These are phyloP conservation scores for Cheilosia soror DNA, from an alignment of 2,888 invertebrate genomes.

Conservation along the genomic window DNA sequence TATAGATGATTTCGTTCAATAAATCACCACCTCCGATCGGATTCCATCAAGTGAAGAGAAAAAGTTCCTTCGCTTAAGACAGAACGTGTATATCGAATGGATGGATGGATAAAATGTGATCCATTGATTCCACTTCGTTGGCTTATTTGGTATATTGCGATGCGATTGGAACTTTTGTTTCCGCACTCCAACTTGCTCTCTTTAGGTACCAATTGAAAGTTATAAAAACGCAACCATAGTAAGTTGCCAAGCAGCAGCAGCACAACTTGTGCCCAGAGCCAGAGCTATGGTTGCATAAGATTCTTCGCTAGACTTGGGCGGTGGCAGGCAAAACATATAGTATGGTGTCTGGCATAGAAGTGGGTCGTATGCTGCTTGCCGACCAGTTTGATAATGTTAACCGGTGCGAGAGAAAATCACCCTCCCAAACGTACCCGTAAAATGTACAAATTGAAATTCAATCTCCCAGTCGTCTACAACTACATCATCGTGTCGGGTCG, in stretches of 20 bases:
- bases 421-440: background rate
- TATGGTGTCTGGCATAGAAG: background rate
- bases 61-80: slow-evolving; percentile 14
- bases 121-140: slow-evolving; percentile 57
- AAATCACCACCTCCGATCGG: slow-evolving; percentile 9
- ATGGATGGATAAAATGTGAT: slow-evolving; percentile 46
- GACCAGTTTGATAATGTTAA: slow-evolving; percentile 35
- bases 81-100: slow-evolving; percentile 39
- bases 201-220: slow-evolving; percentile 19
- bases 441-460: slow-evolving; percentile 28
- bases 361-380: background rate
- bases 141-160: slow-evolving; percentile 13
- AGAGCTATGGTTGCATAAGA: slow-evolving; percentile 41
- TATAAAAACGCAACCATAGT: slow-evolving; percentile 17
- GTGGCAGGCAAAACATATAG: too few relatives aligned
- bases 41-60: slow-evolving; percentile 19
- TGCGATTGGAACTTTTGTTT: slow-evolving; percentile 28
- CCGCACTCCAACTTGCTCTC: slow-evolving; percentile 25
- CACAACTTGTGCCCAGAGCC: slow-evolving; percentile 30
- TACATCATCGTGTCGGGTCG: slow-evolving; percentile 8
- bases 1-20: slow-evolving; percentile 17
- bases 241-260: slow-evolving; percentile 3
- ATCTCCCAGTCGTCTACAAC: slow-evolving; percentile 11
- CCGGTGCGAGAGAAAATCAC: slow-evolving; percentile 24
- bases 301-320: slow-evolving; percentile 18